Conservation (phyloP, 2,797 vertebrate genomes). For the Catharus ustulatus region DNA sequence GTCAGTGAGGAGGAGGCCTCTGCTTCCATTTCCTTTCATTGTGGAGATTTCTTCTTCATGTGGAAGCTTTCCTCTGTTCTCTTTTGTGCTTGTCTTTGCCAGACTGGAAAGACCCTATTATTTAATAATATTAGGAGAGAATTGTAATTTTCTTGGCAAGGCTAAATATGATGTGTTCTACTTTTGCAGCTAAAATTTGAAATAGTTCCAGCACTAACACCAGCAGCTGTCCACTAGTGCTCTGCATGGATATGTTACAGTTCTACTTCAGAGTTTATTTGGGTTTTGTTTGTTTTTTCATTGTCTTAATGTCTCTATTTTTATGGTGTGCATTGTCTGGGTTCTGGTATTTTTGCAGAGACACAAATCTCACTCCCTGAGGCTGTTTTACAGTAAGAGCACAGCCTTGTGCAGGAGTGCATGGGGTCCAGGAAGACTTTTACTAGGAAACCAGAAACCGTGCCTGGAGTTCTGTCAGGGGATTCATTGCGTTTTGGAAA, state of each 20-base stretch:
- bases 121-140: conserved; percentile 5
- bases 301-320: background rate
- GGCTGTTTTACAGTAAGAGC: background rate
- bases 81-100: background rate
- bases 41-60: background rate
- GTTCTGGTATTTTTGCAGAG: conserved; percentile 1
- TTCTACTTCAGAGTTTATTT: background rate
- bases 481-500: conserved; percentile 19
- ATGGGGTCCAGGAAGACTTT: conserved; percentile 26
- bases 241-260: background rate
- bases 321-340: conserved; percentile 3
- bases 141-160: conserved; percentile 40
- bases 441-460: background rate
- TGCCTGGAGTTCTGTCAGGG: conserved; percentile 10
- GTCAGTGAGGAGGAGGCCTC: background rate
- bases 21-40: conserved; percentile 45
- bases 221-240: background rate
- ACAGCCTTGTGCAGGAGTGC: background rate
- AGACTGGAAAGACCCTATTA: conserved; percentile 46
- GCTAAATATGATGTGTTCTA: background rate
- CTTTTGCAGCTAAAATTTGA: background rate
- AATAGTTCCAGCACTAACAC: conserved; percentile 21
- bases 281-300: background rate
- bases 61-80: conserved; percentile 19
- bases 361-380: background rate